Conservation (phyloP, 2,888 invertebrate genomes). For the Papilio protenor region DNA sequence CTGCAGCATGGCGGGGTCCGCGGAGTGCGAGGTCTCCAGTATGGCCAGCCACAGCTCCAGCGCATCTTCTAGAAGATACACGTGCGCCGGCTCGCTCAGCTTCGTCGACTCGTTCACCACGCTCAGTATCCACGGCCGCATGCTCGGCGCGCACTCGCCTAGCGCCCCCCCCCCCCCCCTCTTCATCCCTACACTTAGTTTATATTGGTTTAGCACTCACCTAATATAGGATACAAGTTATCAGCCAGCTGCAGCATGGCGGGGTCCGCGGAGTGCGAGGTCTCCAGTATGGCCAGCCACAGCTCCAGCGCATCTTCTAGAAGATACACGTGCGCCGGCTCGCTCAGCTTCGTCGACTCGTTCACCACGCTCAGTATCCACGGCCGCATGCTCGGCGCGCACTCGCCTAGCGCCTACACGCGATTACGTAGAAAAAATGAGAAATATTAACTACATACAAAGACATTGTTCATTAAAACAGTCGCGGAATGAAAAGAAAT, state of each 20-base stretch:
- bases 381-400: slow-evolving; percentile 84
- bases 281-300: slow-evolving; percentile 93
- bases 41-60: slow-evolving; percentile 95
- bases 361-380: slow-evolving; percentile 84
- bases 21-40: slow-evolving; percentile 88
- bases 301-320: slow-evolving; percentile 96
- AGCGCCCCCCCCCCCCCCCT: no score
- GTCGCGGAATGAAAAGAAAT: no score
- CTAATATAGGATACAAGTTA: slow-evolving; percentile 89
- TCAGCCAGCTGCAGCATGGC: slow-evolving; percentile 88
- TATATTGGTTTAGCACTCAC: slow-evolving; percentile 71
- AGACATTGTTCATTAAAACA: no score
- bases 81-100: slow-evolving; percentile 90
- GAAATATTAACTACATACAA: no score
- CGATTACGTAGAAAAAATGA: no score
- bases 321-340: slow-evolving; percentile 93
- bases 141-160: slow-evolving; percentile 83
- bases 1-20: slow-evolving; percentile 86
- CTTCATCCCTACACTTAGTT: slow-evolving; percentile 16
- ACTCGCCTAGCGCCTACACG: slow-evolving; percentile 83
- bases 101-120: slow-evolving; percentile 87
- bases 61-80: slow-evolving; percentile 96
- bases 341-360: slow-evolving; percentile 88
- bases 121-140: slow-evolving; percentile 86
- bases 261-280: slow-evolving; percentile 85